Evolutionary conservation across 2,888 invertebrate genomes (phyloP), one percentile per base, ranked within the genome.

Genomic region (Aelia acuminata): DNA sequence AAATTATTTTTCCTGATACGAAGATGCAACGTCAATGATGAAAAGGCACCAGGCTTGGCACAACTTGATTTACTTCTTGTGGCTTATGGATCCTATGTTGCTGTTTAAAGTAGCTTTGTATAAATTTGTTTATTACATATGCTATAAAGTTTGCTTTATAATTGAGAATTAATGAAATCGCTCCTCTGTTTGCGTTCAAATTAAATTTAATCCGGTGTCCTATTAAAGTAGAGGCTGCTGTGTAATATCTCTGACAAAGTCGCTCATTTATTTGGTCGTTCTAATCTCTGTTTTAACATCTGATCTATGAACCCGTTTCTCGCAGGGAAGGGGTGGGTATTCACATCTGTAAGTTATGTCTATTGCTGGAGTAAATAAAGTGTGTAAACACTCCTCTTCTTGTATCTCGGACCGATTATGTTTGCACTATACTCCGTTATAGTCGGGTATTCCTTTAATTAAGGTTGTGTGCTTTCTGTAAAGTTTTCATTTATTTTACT

Each of bases 201-300:
- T 63, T 63, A 63, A 31, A 31, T 63, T 35, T 63, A 63, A 63
- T 63, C 63, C 13, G 15, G 63, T 3, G 26, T 15, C 31, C 63
- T 63, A 63, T 63, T 63, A 63, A 63, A 63, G 31, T 5, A 4
- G 31, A 26, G 31, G 31, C 4, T 63, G 31, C 15, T 26, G 63
- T 22, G 63, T 31, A 63, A 63, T 63, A 63, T 63, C 63, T 63
- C 31, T 18, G 31, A 57, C 26, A 63, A 63, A 63, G 63, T n/a
- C 63, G 2, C 63, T 63, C 63, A 31, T 63, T 31, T 26, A 63
- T 63, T 63, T 63, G 63, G 13, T 31, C 5, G 63, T 63, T 13
- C 63, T 63, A 63, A 63, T 63, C 63, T 63, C 63, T 63, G 63
- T 63, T 63, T 63, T 63, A 57, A 63, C 31, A 63, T 63, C 63